Base-by-base conservation (phyloP, 2,888 invertebrate genomes). In the Blera fallax region DNA sequence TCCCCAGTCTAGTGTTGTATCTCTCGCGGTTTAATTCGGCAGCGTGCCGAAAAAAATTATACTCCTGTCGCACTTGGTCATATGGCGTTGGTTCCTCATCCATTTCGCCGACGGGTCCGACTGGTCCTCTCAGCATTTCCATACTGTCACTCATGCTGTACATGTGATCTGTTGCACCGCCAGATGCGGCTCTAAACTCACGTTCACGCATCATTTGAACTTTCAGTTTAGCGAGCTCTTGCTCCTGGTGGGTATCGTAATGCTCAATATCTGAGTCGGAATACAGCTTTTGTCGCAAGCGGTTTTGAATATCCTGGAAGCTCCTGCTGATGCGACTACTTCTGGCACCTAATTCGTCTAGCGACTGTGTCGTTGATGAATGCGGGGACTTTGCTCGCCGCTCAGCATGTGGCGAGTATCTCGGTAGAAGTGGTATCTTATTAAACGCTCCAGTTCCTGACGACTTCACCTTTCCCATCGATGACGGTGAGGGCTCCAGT, bases 31-130 rank as follows among this genome's bases (percentile, higher is more conserved):
- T 89, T 69, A 88, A 45, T 74, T 89, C 89, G 78, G 88, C 89
- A 56, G 88, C 89, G 58, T 87, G 87, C 70, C 89, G 89, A 89
- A 89, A 89, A 89, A 89, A 89, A 88, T 89, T 87, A 77, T 87
- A 87, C 76, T 89, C 88, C 14, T 82, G 84, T 18, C 88, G 81
- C 7, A 87, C 81, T 37, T 85, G 80, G 18, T 78, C 77, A 10
- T 84, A 84, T 0, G 72, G 70, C 10, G 85, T 73, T 1, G 69
- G 40, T 1, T 85, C 70, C 3, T 40, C 56, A 1, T 50, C 56
- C 6, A 72, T 18, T 14, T 65, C 54, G 8, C 27, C 56, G 1
- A 54, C 58, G 2, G 18, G 5, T n/a, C 6, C 29, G n/a, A n/a
- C n/a, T 1, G 27, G 16, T 14, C 8, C 18, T 24, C 60, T 64